Conservation (phyloP, 2,888 invertebrate species). For the Psococerastis gibbosa region DNA sequence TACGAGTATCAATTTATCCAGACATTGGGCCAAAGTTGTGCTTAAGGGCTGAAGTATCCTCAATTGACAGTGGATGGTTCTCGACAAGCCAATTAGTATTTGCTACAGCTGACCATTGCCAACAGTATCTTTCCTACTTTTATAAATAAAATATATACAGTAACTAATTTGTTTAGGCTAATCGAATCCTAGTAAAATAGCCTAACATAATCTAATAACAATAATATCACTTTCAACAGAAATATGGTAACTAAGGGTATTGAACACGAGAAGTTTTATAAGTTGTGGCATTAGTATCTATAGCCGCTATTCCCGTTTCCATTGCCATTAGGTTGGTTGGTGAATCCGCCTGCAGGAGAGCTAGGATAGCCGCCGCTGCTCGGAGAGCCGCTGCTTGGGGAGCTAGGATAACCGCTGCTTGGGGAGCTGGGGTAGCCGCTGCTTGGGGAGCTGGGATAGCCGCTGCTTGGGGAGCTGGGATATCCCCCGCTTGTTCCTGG, state of each 20-base stretch:
- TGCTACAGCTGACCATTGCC: no score
- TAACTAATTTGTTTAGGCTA: no score
- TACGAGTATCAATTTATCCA: no score
- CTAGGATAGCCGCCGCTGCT: background rate
- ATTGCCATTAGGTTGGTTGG: slow-evolving; percentile 11
- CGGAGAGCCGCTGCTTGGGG: background rate
- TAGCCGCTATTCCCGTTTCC: slow-evolving; percentile 7
- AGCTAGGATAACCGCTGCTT: slow-evolving; percentile 10
- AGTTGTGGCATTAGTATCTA: background rate
- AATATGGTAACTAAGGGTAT: background rate
- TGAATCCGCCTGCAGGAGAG: background rate
- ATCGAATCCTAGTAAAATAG: no score
- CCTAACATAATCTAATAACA: no score
- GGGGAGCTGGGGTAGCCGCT: slow-evolving; percentile 4
- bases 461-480: slow-evolving; percentile 2
- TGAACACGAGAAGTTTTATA: background rate
- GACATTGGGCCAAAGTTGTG: no score
- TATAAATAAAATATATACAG: no score
- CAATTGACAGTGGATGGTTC: no score
- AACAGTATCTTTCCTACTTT: no score
- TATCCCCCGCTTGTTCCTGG: slow-evolving; percentile 9
- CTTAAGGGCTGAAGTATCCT: no score
- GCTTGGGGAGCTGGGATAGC: slow-evolving; percentile 8
- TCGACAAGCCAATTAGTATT: no score
- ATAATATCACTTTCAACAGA: background rate